phyloP scores from a whole-genome alignment of 2,113 vertebrate genomes.

The Ondatra zibethicus region DNA sequence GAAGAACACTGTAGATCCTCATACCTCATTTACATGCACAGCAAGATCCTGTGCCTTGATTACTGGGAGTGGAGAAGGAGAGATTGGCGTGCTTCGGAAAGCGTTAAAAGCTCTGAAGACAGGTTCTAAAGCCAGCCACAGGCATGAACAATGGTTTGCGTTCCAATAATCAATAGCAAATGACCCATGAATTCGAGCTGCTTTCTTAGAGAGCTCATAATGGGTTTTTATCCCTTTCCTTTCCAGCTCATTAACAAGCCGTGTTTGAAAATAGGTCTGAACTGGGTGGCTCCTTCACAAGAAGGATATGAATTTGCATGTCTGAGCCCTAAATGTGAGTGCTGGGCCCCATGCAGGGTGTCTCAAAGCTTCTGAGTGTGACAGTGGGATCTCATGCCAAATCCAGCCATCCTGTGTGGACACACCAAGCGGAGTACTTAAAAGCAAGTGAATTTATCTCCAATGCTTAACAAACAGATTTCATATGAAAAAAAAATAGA shows the following conservation, averaged over 20 bases:
- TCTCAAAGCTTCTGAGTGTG: not conserved
- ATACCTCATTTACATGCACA: slow-evolving; percentile 60
- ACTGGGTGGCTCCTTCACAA: not conserved
- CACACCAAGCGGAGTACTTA: not conserved
- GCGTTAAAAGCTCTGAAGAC: slow-evolving; percentile 26
- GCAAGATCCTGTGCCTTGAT: slow-evolving; percentile 68
- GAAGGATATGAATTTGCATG: not conserved
- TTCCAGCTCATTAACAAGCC: slow-evolving; percentile 66
- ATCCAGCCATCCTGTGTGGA: not conserved
- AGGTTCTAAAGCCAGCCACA: slow-evolving; percentile 44
- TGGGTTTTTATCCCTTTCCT: slow-evolving; percentile 63
- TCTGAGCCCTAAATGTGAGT: not conserved
- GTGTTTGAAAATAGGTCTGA: slow-evolving; percentile 48
- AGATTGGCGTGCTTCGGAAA: slow-evolving; percentile 65
- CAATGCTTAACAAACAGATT: not conserved
- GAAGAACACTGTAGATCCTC: slow-evolving; percentile 53
- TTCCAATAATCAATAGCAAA: slow-evolving; percentile 73
- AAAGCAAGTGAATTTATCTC: not conserved
- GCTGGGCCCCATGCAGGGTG: not conserved
- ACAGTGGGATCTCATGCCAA: not conserved
- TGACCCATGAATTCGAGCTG: slow-evolving; percentile 58
- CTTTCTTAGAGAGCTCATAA: slow-evolving; percentile 63
- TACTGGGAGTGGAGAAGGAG: slow-evolving; percentile 56
- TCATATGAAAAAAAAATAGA: not conserved
- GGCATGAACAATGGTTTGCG: not conserved